Evolutionary conservation across 92 coral and sea anemone species (phyloP), one percentile per base, ranked within the genome.

Genomic region (Virgularia gustaviana): DNA sequence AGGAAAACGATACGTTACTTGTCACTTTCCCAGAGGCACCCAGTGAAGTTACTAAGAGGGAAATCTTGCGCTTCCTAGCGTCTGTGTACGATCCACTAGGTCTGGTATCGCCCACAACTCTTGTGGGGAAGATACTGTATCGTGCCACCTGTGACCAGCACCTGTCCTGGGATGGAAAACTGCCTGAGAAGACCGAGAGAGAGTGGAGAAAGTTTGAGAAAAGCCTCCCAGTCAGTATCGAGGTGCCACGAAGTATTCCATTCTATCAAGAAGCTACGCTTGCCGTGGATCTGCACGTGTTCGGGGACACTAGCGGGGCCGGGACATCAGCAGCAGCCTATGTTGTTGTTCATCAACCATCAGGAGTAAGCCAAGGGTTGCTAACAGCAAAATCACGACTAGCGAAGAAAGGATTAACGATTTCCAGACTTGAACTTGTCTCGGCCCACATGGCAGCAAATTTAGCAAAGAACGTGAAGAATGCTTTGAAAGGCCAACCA

Each of bases 291-390:
- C 72, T 77, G 16, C 87, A 77, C 63, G 65, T 31, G 24, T 83
- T 83, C 32, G 76, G 83, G 9, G 87, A 83, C 29, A 54, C 83
- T 3, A 60, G 79, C 32, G 76, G 57, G 29, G 43, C 27, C 8
- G 65, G 83, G 42, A 62, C 76, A 57, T 71, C 76, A 31, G 83
- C 87, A 6, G 87, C 76, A 30, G 82, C 49, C 24, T 71, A 77
- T 63, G 83, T 83, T 52, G 82, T 77, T 6, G 82, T 70, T 9
- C 67, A 70, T n/a, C 86, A 82, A 77, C 73, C 72, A 4, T 68
- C 76, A 24, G 79, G 76, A 11, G 31, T 37, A 11, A 47, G 10
- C 44, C 76, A 78, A 38, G 81, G 72, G 12, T 44, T 78, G 70
- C n/a, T 83, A 19, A 79, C 87, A 4, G 80, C 71, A 16, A 83